Evolutionary conservation across 2,888 invertebrate genomes (phyloP).

Genomic region (Conus canariensis): DNA sequence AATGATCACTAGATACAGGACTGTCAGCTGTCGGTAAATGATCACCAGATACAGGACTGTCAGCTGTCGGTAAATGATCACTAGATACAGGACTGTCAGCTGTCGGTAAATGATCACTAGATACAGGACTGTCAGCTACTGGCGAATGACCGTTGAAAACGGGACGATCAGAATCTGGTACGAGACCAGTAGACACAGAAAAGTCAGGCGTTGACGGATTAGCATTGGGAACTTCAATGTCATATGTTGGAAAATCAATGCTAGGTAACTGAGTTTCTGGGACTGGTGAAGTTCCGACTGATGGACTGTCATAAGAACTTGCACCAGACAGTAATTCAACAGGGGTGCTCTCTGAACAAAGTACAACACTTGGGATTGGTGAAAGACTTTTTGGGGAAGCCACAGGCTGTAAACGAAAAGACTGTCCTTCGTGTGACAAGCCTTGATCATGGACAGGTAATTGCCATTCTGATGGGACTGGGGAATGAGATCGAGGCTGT

Average conservation of each 20-base stretch:
- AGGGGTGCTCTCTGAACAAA: background rate
- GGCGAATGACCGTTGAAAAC: no score
- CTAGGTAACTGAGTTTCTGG: background rate
- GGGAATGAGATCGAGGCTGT: constrained; percentile 12
- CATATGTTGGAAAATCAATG: background rate
- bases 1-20: background rate
- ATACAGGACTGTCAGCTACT: background rate
- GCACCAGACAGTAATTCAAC: background rate
- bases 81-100: background rate
- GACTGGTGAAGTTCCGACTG: background rate
- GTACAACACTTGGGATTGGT: background rate
- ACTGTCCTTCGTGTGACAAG: background rate
- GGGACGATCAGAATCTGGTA: no score
- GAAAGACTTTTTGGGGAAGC: background rate
- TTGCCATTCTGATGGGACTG: background rate
- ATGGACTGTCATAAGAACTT: background rate
- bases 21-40: background rate
- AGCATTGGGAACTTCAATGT: background rate
- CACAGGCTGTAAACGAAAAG: background rate
- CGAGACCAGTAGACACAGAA: background rate
- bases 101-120: no score
- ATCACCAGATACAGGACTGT: no score
- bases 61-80: no score
- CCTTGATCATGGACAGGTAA: background rate
- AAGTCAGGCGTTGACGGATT: background rate